phyloP scores from a whole-genome alignment of 2,113 vertebrate species.

The Colinus virginianus region DNA sequence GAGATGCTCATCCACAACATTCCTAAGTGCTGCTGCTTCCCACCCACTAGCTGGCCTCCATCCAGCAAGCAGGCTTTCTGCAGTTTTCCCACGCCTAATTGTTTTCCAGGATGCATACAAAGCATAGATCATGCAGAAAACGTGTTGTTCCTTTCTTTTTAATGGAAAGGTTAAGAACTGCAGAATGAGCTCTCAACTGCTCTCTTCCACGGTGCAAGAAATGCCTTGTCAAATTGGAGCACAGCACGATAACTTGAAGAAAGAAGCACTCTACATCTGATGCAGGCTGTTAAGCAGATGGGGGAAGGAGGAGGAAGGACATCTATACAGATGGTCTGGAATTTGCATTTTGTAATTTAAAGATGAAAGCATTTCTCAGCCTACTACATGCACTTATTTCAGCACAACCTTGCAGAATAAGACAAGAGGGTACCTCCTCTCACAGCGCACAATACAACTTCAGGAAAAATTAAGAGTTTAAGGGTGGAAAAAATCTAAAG shows the following conservation, averaged over 20 bases:
- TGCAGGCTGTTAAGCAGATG: constrained; percentile 40
- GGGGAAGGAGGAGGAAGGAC: neutral
- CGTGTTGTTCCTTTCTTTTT: neutral
- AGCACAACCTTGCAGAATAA: neutral
- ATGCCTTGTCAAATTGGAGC: constrained; percentile 3
- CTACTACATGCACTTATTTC: neutral
- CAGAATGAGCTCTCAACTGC: neutral
- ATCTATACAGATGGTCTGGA: constrained; percentile 59
- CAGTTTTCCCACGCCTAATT: constrained; percentile 45
- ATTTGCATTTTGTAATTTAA: constrained; percentile 24
- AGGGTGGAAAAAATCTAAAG: neutral
- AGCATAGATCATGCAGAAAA: neutral
- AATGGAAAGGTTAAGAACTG: neutral
- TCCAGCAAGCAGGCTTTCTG: constrained; percentile 42
- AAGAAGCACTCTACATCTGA: neutral
- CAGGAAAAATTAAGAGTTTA: neutral
- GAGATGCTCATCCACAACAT: constrained; percentile 41
- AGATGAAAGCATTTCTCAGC: constrained; percentile 32
- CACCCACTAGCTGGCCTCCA: constrained; percentile 38
- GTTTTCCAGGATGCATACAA: constrained; percentile 3
- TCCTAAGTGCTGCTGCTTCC: constrained; percentile 15
- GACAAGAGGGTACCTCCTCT: neutral
- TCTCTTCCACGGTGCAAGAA: constrained; percentile 18
- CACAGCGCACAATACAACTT: neutral
- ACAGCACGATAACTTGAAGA: constrained; percentile 9